Base-by-base conservation (phyloP, 92 coral and sea anemone species). In the Palythoa grandis region DNA sequence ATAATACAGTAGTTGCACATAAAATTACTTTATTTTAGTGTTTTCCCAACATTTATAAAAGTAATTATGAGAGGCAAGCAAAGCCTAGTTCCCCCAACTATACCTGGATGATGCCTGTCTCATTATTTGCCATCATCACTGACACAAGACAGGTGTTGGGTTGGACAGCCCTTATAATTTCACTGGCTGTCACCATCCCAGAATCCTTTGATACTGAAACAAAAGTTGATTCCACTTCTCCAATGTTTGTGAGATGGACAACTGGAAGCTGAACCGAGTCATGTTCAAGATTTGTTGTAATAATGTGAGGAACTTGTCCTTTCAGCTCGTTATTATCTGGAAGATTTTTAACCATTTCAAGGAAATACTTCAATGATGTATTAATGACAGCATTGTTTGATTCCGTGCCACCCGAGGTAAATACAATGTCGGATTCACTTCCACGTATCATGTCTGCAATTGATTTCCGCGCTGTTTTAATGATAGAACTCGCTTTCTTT, bases 361-460 rank as follows among this genome's bases (percentile, higher is more conserved):
- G 22, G 79, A 87, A 93, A 79, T 93, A 76, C 58, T 95, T 87
- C 12, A 93, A 29, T 69, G 94, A 92, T 15, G 97, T 85, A 57
- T 82, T 88, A 72, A 95, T 90, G 65, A 97, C 97, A 88, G 87
- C 86, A 86, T 97, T 97, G 68, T 97, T 97, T 5, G 97, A 94
- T 77, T 97, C 99, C 7, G 99, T 97, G 7, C 99, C 99, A 57
- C 99, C 99, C 8, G 99, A 97, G 23, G 92, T 91, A 82, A 97
- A 93, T 35, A 97, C 83, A 83, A 97, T 84, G 63, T 95, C 99
- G 38, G 89, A 57, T n/a, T 60, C 89, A 23, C 83, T 78, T 19
- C 90, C 94, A 56, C 94, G 95, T 82, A 97, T 78, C 99, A 97
- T 92, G 38, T 95, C 79, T 1, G 93, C 97, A 15, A 93, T 85